Conservation (phyloP, 2,888 invertebrate genomes). For the Melieria omissa region DNA sequence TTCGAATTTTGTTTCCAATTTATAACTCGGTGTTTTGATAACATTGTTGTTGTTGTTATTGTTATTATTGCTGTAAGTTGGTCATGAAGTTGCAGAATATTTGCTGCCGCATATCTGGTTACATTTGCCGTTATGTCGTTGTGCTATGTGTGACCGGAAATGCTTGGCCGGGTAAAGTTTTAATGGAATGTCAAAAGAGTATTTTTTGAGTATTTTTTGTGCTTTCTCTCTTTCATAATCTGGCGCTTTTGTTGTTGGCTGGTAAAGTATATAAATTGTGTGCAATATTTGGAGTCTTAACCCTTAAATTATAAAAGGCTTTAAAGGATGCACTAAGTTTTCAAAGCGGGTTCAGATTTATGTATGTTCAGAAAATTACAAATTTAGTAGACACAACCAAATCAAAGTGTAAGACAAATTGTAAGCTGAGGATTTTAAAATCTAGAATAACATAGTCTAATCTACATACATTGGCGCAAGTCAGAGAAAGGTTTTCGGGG, state of each 20-base stretch:
- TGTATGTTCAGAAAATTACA: too few species aligned
- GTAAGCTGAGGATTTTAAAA: too few species aligned
- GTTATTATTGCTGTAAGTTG: slow-evolving; percentile 3
- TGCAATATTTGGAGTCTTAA: background rate
- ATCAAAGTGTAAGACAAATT: too few species aligned
- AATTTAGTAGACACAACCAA: too few species aligned
- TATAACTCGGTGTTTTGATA: background rate
- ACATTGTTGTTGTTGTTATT: too few species aligned
- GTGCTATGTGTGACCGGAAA: slow-evolving; percentile 1
- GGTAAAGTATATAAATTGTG: slow-evolving; percentile 11
- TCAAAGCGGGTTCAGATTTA: too few species aligned
- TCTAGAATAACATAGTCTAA: too few species aligned
- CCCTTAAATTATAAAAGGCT: too few species aligned
- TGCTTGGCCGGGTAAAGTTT: slow-evolving; percentile 19
- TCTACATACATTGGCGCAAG: too few species aligned
- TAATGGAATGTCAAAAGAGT: slow-evolving; percentile 25
- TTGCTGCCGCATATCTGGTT: background rate
- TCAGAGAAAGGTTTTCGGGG: too few species aligned
- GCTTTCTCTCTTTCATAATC: background rate
- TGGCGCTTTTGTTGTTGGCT: background rate
- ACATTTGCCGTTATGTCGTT: background rate
- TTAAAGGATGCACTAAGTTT: too few species aligned
- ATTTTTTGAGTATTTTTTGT: background rate
- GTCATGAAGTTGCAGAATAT: slow-evolving; percentile 5
- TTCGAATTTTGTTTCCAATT: too few species aligned